Conservation (phyloP, 64 coral and sea anemone genomes). For the Porites lutea region DNA sequence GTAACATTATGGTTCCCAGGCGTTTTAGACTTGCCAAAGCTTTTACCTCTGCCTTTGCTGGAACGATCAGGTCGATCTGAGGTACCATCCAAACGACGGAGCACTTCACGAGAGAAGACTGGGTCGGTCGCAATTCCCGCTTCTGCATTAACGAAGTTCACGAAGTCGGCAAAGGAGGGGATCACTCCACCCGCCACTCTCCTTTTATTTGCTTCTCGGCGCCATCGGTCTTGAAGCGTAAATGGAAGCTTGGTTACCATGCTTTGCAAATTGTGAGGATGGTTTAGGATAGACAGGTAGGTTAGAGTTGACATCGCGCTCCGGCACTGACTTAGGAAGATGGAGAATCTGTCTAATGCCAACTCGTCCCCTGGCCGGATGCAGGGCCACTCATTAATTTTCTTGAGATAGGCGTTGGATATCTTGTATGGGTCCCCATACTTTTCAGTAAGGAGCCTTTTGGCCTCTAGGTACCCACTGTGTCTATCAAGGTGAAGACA, state of each 20-base stretch:
- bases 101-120: conserved; percentile 22
- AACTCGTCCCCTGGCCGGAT: conserved; percentile 27
- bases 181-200: neutral
- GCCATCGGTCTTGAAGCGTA: conserved; percentile 47
- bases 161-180: neutral
- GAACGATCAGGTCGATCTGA: too few species aligned
- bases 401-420: too few species aligned
- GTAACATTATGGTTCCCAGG: too few species aligned
- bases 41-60: too few species aligned
- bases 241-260: conserved; percentile 64
- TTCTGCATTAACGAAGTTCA: conserved; percentile 27
- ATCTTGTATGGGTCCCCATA: conserved; percentile 73
- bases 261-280: conserved; percentile 64
- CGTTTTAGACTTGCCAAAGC: too few species aligned
- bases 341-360: conserved; percentile 34
- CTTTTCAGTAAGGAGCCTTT: conserved; percentile 36
- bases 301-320: neutral
- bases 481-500: conserved; percentile 23
- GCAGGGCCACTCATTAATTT: conserved; percentile 42
- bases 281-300: conserved; percentile 34
- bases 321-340: neutral
- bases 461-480: neutral
- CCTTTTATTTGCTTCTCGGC: too few species aligned
- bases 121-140: conserved; percentile 34
- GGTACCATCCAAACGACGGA: too few species aligned